Conservation (phyloP, 1,140 invertebrate genomes). For the Aphelinus certus region DNA sequence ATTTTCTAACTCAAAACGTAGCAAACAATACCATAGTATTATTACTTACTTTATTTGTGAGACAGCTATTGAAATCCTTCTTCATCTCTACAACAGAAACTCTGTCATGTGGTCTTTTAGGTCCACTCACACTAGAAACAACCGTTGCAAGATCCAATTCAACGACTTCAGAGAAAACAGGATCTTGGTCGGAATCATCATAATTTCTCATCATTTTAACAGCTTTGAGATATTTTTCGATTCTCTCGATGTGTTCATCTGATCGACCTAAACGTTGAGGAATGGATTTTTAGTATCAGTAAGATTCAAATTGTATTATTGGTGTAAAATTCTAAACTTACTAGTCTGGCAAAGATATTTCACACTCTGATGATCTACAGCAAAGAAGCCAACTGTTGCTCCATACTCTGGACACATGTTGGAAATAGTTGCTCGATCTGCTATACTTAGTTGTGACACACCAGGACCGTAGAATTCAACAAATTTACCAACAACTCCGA, state of each 20-base stretch:
- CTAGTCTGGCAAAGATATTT: slow-evolving; percentile 90
- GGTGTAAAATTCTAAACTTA: slow-evolving; percentile 53
- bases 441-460: slow-evolving; percentile 88
- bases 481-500: slow-evolving; percentile 98
- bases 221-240: slow-evolving; percentile 84
- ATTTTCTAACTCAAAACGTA: too few species aligned
- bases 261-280: slow-evolving; percentile 75
- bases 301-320: neutral
- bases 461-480: slow-evolving; percentile 98
- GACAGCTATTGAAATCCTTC: slow-evolving; percentile 85
- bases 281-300: too few species aligned
- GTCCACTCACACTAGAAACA: slow-evolving; percentile 94
- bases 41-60: slow-evolving; percentile 85
- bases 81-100: slow-evolving; percentile 93
- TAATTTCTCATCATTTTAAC: slow-evolving; percentile 90
- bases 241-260: slow-evolving; percentile 82
- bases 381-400: slow-evolving; percentile 96
- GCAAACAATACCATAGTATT: neutral
- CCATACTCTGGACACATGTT: slow-evolving; percentile 99
- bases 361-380: slow-evolving; percentile 89
- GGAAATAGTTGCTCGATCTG: slow-evolving; percentile 92
- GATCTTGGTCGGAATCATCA: slow-evolving; percentile 79
- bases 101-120: slow-evolving; percentile 96
- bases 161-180: slow-evolving; percentile 86
- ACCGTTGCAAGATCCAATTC: slow-evolving; percentile 90